Base-by-base conservation (phyloP, 2,797 vertebrate genomes). In the Sciurus vulgaris region DNA sequence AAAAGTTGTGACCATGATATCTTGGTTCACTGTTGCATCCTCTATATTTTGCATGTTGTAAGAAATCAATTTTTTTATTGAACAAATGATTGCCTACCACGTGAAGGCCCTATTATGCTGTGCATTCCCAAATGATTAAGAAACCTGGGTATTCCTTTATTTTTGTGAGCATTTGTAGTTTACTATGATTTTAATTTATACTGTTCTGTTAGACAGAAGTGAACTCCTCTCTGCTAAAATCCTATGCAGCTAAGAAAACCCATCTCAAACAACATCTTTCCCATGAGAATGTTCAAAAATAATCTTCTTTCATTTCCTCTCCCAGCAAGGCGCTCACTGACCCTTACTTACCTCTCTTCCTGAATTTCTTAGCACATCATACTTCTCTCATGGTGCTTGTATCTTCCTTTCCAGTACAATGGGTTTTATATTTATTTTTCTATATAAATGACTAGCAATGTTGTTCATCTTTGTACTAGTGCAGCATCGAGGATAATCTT, bases 361-460 rank as follows among this genome's bases (percentile, higher is more conserved):
- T 82, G 15, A 77, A 89, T 65, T 89, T 86, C 35, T 59, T n/a
- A 41, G 35, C 30, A 76, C 69, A 41, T 82, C 83, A 49, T 15
- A 33, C 24, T 41, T 82, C 24, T 82, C 15, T 70, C 38, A 63
- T 17, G 63, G 11, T 76, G n/a, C 5, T 49, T 92, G 5, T 33
- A 82, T 8, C 49, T 94, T 86, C 18, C 17, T 89, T 95, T 92
- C 33, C 24, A 81, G 33, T 78, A 28, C 30, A 93, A 61, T 13
- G 67, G 35, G 13, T 54, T 91, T 88, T 79, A 26, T 74, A 76
- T 38, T 92, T 54, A 38, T 54, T 17, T 67, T 65, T 26, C 44
- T 63, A 70, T 51, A 74, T 63, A 59, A 74, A 41, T 47, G 2
- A 81, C 7, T 77, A 24, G 41, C 4, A 69, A 5, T 49, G n/a